Evolutionary conservation across 2,797 vertebrate species (phyloP), one percentile per base, ranked within the genome.

Genomic region (Paratrypauchen microcephalus): DNA sequence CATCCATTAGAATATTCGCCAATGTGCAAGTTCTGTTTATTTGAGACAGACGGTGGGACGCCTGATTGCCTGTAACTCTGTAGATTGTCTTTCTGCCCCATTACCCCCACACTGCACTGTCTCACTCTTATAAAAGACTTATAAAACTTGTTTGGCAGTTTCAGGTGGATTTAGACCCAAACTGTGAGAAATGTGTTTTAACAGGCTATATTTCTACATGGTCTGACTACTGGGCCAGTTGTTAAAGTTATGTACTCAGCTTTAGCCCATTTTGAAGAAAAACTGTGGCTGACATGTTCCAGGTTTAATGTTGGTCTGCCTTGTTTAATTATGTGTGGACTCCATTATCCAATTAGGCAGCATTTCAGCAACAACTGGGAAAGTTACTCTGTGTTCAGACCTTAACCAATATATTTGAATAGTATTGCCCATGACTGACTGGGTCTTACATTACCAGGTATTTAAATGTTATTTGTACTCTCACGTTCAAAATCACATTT

Each of bases 1-100:
- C 69, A 60, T 64, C 70, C 79, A 61, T 41, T 77, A 12, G 8
- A 36, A 36, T 36, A 36, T 36, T 36, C 32, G 32, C 8, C 32
- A 2, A 52, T 72, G 54, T 68, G 67, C 70, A 68, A 66, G 69
- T 83, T 72, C 71, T 55, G 65, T 21, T 66, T 65, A 54, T 69
- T 50, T 39, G 66, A 65, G 69, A 60, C 83, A 88, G 89, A 87
- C 82, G 57, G 65, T 55, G 58, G 69, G 85, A 81, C 73, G 83
- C 77, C 54, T 30, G 28, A 45, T 28, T 13, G 57, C 7, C 61
- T 60, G 59, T 76, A 81, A 80, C 45, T 75, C 78, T 69, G 71
- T 76, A 16, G 59, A 73, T 41, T 62, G 36, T 30, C 71, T 70
- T 73, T 78, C 48, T 30, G 15, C 66, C 73, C 85, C 81, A 68